Percentiles rank a stretch among this genome's conserved stretches.
Conservation (phyloP, 2,797 vertebrate genomes). For the Aplochiton taeniatus region DNA sequence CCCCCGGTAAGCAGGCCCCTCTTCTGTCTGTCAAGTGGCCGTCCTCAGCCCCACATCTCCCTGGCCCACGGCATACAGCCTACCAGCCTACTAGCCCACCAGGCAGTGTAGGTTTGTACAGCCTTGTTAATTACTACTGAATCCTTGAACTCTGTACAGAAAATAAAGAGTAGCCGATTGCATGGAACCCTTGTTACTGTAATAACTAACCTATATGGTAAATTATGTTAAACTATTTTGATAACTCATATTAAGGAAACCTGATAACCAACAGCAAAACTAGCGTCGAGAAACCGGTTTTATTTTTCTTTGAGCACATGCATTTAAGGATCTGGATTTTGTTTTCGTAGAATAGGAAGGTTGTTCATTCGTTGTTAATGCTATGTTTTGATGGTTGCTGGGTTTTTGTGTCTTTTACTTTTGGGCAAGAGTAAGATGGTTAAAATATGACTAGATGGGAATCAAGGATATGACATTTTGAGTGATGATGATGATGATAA, state of each 20-base stretch:
- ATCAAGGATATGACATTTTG: constrained; percentile 29
- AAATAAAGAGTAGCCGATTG: constrained; percentile 65
- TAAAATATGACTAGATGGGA: constrained; percentile 63
- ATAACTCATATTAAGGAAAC: constrained; percentile 64
- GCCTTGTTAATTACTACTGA: constrained; percentile 92
- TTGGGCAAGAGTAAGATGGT: constrained; percentile 59
- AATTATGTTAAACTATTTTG: constrained; percentile 76
- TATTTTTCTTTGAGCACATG: constrained; percentile 59
- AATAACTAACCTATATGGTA: constrained; percentile 93
- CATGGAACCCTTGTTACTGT: constrained; percentile 87
- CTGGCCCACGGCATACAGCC: constrained; percentile 56
- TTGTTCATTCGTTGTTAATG: constrained; percentile 67
- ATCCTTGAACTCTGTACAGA: constrained; percentile 85
- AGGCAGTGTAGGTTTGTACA: constrained; percentile 80
- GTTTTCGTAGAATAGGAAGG: constrained; percentile 66
- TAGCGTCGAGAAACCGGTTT: constrained; percentile 54
- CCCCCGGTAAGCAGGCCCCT: neutral
- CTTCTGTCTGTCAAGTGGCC: neutral
- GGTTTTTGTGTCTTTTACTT: constrained; percentile 72
- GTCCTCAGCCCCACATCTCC: constrained; percentile 20
- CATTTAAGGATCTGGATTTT: constrained; percentile 52
- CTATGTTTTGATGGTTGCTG: constrained; percentile 76
- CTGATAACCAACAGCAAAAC: constrained; percentile 57
- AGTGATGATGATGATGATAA: constrained; percentile 49
- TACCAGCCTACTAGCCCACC: constrained; percentile 63